These are phyloP conservation scores for Drosophila nr. perissopoda DNA, from an alignment of 2,888 invertebrate species.

Conservation along the genomic window DNA sequence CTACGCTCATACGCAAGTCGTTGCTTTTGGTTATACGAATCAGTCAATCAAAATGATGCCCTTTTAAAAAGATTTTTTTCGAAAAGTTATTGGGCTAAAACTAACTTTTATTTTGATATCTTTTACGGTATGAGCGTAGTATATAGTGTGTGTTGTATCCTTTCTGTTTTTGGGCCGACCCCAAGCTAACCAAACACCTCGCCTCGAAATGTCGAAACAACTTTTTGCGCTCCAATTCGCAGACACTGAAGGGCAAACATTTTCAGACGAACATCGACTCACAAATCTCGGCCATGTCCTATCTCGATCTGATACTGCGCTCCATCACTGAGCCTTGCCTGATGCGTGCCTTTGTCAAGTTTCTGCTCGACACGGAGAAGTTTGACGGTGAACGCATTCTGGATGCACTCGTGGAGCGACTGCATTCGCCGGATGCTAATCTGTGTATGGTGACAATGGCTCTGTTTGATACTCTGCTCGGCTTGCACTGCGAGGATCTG, in stretches of 20 bases:
- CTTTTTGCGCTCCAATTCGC: constrained; percentile 81
- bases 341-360: constrained; percentile 92
- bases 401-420: constrained; percentile 92
- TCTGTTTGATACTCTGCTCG: constrained; percentile 95
- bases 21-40: background rate
- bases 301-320: constrained; percentile 95
- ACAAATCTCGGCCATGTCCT: constrained; percentile 96
- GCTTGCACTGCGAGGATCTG: constrained; percentile 97
- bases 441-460: constrained; percentile 96
- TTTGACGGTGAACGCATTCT: constrained; percentile 94
- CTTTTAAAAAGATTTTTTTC: background rate
- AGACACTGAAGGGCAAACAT: constrained; percentile 86
- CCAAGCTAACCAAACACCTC: constrained; percentile 79
- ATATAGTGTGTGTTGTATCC: constrained; percentile 53
- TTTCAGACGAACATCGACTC: constrained; percentile 94
- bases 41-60: background rate
- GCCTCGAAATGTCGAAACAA: constrained; percentile 85
- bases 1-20: constrained; percentile 47
- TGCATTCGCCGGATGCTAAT: constrained; percentile 90
- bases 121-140: constrained; percentile 43
- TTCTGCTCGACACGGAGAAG: constrained; percentile 91
- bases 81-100: background rate
- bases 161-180: constrained; percentile 49
- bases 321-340: constrained; percentile 94
- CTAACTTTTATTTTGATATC: constrained; percentile 1